phyloP scores from a whole-genome alignment of 1,140 invertebrate species.

The Cotesia glomerata region DNA sequence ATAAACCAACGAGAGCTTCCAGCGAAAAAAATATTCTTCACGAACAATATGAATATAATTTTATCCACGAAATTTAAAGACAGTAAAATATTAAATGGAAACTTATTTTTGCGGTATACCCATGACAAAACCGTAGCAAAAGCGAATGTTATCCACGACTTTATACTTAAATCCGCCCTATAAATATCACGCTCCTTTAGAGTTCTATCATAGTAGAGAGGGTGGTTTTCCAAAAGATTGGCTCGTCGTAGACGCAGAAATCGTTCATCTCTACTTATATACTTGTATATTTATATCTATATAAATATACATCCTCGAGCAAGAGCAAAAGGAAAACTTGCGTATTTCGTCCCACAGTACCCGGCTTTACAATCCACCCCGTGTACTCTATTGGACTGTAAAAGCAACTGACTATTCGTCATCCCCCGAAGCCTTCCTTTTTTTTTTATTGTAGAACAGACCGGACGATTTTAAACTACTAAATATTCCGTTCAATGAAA shows the following conservation, averaged over 20 bases:
- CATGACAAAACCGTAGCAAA: background rate
- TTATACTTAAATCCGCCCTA: slow-evolving; percentile 65
- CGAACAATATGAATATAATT: no score
- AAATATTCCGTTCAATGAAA: slow-evolving; percentile 31
- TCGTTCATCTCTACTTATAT: slow-evolving; percentile 57
- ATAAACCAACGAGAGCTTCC: no score
- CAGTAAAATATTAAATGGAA: background rate
- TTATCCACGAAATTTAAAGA: background rate
- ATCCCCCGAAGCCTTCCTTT: background rate
- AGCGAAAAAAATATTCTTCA: no score
- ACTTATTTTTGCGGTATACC: background rate
- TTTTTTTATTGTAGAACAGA: slow-evolving; percentile 3
- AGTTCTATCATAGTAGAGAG: slow-evolving; percentile 41
- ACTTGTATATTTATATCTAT: slow-evolving; percentile 53
- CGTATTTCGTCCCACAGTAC: background rate
- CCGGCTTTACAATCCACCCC: background rate
- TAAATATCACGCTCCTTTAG: slow-evolving; percentile 64
- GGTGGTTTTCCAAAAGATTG: slow-evolving; percentile 65
- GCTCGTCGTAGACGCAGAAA: slow-evolving; percentile 59
- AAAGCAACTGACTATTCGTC: slow-evolving; percentile 16
- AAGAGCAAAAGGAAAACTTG: background rate
- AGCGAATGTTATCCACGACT: slow-evolving; percentile 40
- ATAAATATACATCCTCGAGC: background rate
- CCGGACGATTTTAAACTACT: slow-evolving; percentile 8
- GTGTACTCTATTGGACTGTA: background rate